Conservation (phyloP, 2,888 invertebrate genomes). For the Bugulina stolonifera region DNA sequence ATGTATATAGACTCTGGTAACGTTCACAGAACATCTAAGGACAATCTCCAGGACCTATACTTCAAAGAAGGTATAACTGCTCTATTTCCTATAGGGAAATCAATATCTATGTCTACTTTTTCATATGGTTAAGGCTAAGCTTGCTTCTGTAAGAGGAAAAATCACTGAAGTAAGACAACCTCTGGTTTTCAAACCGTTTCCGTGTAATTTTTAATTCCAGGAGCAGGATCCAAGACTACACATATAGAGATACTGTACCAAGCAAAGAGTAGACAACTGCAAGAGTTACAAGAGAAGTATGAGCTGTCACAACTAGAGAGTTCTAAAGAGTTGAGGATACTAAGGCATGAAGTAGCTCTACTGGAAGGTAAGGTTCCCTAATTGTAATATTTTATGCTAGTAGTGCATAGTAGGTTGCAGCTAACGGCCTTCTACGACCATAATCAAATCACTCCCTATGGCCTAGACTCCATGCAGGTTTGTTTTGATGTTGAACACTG, state of each 20-base stretch:
- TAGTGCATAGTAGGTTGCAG: background rate
- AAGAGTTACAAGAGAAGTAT: constrained; percentile 22
- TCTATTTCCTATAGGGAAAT: too few relatives aligned
- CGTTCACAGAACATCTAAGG: background rate
- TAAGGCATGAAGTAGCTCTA: constrained; percentile 18
- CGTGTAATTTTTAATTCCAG: background rate
- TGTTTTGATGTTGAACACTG: too few relatives aligned
- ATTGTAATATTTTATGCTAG: background rate
- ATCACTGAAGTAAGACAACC: too few relatives aligned
- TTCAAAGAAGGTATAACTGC: constrained; percentile 21
- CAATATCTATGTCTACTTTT: too few relatives aligned
- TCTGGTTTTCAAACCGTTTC: too few relatives aligned
- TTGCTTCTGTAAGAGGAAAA: too few relatives aligned
- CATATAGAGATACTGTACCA: constrained; percentile 25
- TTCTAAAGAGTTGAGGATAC: constrained; percentile 19
- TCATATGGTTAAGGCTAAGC: too few relatives aligned
- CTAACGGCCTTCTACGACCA: too few relatives aligned
- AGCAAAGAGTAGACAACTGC: constrained; percentile 25
- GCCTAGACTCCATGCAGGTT: too few relatives aligned
- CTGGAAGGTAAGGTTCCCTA: constrained; percentile 7
- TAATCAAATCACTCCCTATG: too few relatives aligned
- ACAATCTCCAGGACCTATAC: background rate
- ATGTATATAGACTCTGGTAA: background rate
- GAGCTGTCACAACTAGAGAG: constrained; percentile 24
- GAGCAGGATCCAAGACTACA: constrained; percentile 4